phyloP scores from a whole-genome alignment of 2,797 vertebrate species.

The Peromyscus melanophrys region DNA sequence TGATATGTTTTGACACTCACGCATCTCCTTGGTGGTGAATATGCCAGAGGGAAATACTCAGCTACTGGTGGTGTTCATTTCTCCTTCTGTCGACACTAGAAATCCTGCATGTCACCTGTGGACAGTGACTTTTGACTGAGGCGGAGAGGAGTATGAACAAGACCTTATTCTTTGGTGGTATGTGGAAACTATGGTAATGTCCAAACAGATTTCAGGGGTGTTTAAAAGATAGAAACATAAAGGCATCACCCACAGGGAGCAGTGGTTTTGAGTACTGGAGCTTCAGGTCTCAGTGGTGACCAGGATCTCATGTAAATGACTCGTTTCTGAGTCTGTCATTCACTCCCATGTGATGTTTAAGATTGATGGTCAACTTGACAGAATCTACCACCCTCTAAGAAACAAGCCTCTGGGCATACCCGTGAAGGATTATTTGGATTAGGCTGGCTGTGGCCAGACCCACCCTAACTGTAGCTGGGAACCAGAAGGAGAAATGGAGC shows the following conservation, averaged over 20 bases:
- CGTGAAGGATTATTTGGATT: background rate
- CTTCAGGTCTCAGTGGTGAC: background rate
- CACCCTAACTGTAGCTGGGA: background rate
- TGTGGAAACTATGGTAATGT: background rate
- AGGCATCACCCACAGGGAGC: background rate
- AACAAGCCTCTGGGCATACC: background rate
- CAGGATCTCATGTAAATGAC: background rate
- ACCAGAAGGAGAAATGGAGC: background rate
- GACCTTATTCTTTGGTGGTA: background rate
- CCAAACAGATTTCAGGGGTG: background rate
- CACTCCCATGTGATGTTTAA: background rate
- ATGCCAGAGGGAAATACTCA: slow-evolving; percentile 69
- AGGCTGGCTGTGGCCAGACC: background rate
- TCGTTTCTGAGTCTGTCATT: background rate
- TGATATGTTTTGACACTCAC: slow-evolving; percentile 79
- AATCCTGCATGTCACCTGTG: background rate
- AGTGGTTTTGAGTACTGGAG: background rate
- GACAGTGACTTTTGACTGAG: background rate
- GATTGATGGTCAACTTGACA: background rate
- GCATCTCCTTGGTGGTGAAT: slow-evolving; percentile 1
- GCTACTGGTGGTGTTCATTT: slow-evolving; percentile 14
- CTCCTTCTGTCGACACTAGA: slow-evolving; percentile 12
- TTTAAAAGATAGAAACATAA: background rate
- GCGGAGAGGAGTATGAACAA: background rate
- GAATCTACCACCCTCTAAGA: background rate